Percentiles rank a stretch among this genome's conserved stretches.
Conservation (phyloP, 2,113 vertebrate species). For the Tachycineta bicolor region DNA sequence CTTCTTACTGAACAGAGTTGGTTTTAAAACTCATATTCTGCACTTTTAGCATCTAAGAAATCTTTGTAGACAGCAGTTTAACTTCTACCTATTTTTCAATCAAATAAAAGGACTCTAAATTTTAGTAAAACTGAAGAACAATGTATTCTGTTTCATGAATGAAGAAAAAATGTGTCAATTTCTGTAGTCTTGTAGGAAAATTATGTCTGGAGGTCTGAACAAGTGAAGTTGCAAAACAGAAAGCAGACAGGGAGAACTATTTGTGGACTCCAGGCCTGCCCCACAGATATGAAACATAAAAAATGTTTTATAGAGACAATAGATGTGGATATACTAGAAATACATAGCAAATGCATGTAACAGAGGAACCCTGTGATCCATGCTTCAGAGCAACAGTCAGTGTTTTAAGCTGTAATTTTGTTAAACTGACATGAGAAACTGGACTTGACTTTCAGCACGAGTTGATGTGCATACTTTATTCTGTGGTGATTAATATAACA, state of each 20-base stretch:
- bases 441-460: neutral
- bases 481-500: neutral
- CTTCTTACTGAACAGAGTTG: neutral
- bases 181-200: neutral
- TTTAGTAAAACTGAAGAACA: neutral
- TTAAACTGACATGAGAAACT: neutral
- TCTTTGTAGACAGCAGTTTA: neutral
- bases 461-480: neutral
- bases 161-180: neutral
- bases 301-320: neutral
- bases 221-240: neutral
- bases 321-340: neutral
- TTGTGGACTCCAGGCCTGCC: neutral
- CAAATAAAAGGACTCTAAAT: neutral
- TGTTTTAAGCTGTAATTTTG: neutral
- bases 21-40: neutral
- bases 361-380: neutral
- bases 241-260: accelerated
- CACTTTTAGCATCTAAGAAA: neutral
- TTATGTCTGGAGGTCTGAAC: neutral
- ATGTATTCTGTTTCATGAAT: neutral
- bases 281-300: neutral
- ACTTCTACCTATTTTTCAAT: neutral
- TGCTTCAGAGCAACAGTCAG: neutral
- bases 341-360: neutral